Conservation (phyloP, 1,140 invertebrate species). For the Ostrea denselamellosa region DNA sequence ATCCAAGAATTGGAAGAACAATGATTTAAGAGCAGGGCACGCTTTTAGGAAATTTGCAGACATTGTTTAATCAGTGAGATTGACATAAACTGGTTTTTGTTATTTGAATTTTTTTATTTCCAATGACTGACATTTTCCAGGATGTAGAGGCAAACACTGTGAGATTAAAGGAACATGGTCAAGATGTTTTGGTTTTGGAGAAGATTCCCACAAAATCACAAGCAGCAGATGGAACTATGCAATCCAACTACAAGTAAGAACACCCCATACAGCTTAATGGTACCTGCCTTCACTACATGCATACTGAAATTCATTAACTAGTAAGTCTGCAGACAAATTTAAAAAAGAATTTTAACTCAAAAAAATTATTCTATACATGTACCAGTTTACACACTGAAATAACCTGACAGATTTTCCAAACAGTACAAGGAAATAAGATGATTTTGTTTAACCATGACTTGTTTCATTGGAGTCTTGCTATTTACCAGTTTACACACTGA, state of each 20-base stretch:
- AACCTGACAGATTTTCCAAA: not conserved
- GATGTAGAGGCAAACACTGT: constrained; percentile 95
- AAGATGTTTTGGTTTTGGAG: constrained; percentile 91
- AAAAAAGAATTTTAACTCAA: not conserved
- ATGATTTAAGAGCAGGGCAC: not conserved
- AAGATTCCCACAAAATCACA: constrained; percentile 82
- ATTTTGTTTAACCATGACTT: too few species aligned
- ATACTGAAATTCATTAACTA: too few species aligned
- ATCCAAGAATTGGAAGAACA: not conserved
- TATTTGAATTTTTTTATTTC: too few species aligned
- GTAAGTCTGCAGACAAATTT: too few species aligned
- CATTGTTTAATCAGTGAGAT: too few species aligned
- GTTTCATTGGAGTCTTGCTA: not conserved
- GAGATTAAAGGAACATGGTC: constrained; percentile 90
- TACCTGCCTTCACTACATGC: too few species aligned
- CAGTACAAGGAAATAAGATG: not conserved
- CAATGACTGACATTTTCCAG: constrained; percentile 59
- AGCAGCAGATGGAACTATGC: constrained; percentile 73
- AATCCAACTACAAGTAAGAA: constrained; percentile 84
- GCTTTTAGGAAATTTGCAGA: too few species aligned
- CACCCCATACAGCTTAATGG: too few species aligned
- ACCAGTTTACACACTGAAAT: not conserved
- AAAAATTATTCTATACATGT: not conserved
- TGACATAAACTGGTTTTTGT: too few species aligned
- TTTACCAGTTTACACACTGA: not conserved